These are phyloP conservation scores for Tetramorium simillimum DNA, from an alignment of 1,140 invertebrate species.

Conservation along the genomic window DNA sequence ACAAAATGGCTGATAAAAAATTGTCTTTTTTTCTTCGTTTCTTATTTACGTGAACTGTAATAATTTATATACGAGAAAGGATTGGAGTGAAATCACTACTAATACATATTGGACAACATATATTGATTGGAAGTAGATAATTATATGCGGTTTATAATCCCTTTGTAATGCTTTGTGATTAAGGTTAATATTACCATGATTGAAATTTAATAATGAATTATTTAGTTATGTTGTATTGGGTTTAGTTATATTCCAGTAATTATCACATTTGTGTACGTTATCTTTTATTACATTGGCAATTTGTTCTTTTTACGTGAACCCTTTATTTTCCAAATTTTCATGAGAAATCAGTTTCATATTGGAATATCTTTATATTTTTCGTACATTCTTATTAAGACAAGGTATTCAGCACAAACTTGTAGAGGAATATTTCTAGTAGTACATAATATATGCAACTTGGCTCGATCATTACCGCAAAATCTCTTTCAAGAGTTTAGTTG, in stretches of 20 bases:
- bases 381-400: background rate
- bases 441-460: constrained; percentile 18
- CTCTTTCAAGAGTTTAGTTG: constrained; percentile 56
- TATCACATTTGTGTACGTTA: background rate
- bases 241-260: constrained; percentile 29
- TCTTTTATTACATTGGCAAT: constrained; percentile 11
- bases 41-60: background rate
- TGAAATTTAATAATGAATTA: constrained; percentile 50
- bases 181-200: constrained; percentile 54
- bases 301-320: background rate
- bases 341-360: background rate
- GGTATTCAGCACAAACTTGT: background rate
- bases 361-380: background rate
- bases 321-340: background rate
- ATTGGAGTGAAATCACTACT: background rate
- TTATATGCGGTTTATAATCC: constrained; percentile 45
- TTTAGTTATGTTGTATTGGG: background rate
- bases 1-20: background rate
- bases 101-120: background rate
- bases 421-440: background rate
- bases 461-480: constrained; percentile 54
- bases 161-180: constrained; percentile 51
- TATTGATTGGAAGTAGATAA: constrained; percentile 53
- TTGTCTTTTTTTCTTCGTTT: background rate
- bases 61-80: background rate